Conservation (phyloP, 1,140 invertebrate species). For the Drosophila chauvacae region DNA sequence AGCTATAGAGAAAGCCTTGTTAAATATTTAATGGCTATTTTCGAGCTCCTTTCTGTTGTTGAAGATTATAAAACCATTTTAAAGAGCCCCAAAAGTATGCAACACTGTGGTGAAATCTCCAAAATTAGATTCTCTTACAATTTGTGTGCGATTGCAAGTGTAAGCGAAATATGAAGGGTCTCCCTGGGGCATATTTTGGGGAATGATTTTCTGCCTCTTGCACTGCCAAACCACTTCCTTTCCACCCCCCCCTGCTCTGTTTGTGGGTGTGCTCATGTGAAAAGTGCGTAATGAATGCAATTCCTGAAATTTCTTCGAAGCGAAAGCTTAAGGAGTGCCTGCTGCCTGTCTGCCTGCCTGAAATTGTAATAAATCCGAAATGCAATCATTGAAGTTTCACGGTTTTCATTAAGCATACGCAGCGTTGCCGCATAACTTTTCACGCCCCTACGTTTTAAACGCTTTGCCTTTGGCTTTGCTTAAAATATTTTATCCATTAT, state of each 20-base stretch:
- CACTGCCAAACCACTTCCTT: not conserved
- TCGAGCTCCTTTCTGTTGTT: not conserved
- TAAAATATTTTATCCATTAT: conserved; percentile 46
- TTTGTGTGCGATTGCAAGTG: conserved; percentile 12
- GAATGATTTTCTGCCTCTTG: conserved; percentile 26
- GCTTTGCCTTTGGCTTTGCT: conserved; percentile 25
- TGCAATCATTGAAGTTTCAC: conserved; percentile 22
- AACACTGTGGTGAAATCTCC: not conserved
- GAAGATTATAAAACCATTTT: not conserved
- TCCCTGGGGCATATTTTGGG: conserved; percentile 13
- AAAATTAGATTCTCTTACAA: not conserved
- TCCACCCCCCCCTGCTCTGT: too few relatives aligned
- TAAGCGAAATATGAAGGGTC: conserved; percentile 19
- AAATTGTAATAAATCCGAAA: conserved; percentile 41
- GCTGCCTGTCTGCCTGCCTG: not conserved
- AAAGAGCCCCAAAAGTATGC: not conserved
- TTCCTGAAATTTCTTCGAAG: conserved; percentile 17
- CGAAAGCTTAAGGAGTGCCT: not conserved
- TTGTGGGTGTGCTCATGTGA: conserved; percentile 12
- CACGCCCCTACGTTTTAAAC: conserved; percentile 18
- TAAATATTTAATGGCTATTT: not conserved
- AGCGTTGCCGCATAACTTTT: conserved; percentile 36
- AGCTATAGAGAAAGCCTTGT: not conserved
- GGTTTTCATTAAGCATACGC: conserved; percentile 31
- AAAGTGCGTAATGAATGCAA: conserved; percentile 46